These are phyloP conservation scores for Stomatorhinus walkeri DNA, from an alignment of 2,797 vertebrate species.

Conservation along the genomic window DNA sequence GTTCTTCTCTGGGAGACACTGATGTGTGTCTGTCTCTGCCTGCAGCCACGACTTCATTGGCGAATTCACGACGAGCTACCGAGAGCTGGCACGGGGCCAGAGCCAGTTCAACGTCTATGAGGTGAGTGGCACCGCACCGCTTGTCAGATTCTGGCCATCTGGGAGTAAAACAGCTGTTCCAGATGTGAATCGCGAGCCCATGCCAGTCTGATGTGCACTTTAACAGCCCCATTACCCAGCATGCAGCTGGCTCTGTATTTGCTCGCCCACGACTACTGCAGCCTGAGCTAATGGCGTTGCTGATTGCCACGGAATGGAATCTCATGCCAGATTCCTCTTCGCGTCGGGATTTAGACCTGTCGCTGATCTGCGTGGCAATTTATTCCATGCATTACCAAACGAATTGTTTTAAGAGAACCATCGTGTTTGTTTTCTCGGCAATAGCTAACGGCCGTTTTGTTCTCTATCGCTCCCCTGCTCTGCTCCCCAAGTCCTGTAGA, in stretches of 20 bases:
- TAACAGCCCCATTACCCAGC: not conserved
- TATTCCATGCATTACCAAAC: slow-evolving; percentile 31
- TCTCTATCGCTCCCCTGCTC: slow-evolving; percentile 14
- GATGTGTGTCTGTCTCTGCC: slow-evolving; percentile 24
- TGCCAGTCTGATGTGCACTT: not conserved
- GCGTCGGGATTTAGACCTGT: not conserved
- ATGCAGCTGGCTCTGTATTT: not conserved
- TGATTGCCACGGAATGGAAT: not conserved
- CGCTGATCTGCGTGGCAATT: slow-evolving; percentile 19
- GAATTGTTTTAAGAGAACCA: slow-evolving; percentile 21
- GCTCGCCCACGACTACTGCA: not conserved
- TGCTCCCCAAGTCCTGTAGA: slow-evolving; percentile 28
- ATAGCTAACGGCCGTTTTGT: slow-evolving; percentile 12
- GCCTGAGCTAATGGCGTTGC: not conserved
- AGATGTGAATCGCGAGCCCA: not conserved
- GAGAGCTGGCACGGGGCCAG: slow-evolving; percentile 85
- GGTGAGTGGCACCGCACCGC: slow-evolving; percentile 54
- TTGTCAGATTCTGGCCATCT: not conserved
- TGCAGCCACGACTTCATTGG: slow-evolving; percentile 91
- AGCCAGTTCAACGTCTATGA: slow-evolving; percentile 90
- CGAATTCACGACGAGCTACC: slow-evolving; percentile 91
- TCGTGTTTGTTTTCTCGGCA: slow-evolving; percentile 9
- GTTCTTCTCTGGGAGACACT: not conserved
- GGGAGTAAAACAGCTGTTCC: not conserved
- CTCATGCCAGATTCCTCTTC: not conserved